Conservation (phyloP, 2,113 vertebrate genomes). For the Addax nasomaculatus region DNA sequence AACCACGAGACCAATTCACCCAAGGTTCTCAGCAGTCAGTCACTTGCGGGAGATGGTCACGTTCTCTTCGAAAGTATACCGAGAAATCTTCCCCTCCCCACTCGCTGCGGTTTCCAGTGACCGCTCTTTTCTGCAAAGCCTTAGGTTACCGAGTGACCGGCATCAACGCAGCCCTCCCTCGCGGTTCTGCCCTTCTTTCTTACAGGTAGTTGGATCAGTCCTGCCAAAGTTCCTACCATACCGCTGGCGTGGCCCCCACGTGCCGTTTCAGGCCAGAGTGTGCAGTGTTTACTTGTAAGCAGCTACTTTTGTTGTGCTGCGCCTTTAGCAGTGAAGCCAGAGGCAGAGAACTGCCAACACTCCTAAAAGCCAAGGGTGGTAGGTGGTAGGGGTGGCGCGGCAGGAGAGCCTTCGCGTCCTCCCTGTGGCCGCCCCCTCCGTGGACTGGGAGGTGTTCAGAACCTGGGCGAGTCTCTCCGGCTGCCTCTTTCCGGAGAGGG, state of each 20-base stretch:
- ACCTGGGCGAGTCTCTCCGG: not conserved
- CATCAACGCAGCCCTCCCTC: not conserved
- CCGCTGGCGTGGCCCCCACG: not conserved
- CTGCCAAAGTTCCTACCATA: not conserved
- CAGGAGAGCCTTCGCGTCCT: not conserved
- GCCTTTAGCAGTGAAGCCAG: not conserved
- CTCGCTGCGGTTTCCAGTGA: not conserved
- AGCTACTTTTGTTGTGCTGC: not conserved
- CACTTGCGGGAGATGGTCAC: not conserved
- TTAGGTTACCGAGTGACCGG: not conserved
- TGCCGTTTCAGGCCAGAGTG: not conserved
- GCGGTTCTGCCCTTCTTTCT: not conserved
- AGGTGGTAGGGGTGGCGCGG: not conserved
- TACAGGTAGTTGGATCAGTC: rapidly evolving
- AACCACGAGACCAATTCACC: not conserved
- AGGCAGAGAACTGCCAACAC: not conserved
- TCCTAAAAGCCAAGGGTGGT: not conserved
- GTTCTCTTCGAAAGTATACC: not conserved
- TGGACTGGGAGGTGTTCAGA: not conserved
- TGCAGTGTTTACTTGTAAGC: not conserved
- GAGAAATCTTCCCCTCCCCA: not conserved
- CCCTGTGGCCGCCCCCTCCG: not conserved
- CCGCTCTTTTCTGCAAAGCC: not conserved
- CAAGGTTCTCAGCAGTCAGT: not conserved
- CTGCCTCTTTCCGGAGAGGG: not conserved